Base-by-base conservation (phyloP, 2,113 vertebrate genomes). In the Tetrao urogallus region DNA sequence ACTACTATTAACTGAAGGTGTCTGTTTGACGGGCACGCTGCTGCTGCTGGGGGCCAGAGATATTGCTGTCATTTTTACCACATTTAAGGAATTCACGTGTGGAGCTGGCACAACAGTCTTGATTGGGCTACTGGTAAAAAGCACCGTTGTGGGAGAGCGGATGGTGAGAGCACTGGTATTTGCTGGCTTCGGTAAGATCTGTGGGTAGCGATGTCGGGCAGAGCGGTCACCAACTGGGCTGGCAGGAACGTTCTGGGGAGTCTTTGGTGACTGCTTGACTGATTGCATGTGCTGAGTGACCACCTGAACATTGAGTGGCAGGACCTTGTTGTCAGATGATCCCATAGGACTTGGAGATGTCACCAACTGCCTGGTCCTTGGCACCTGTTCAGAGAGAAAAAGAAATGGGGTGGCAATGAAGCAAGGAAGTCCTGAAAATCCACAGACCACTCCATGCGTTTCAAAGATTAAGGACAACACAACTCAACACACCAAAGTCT, bases 11-110 rank as follows among this genome's bases (percentile, higher is more conserved):
- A 97, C 97, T 32, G 98, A 98, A 87, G 99, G 97, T 3, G 98
- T 97, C n/a, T 98, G 98, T 89, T 98, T 98, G 79, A 99, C 92
- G 16, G 98, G 97, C 47, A 98, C 97, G 32, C 96, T 97, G 13
- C 95, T 96, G 95, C 95, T 97, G 97, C 96, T 98, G 3, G 98
- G 98, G 8, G 98, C 97, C 38, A 99, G 98, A 20, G 99, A 99
- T 97, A 99, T 99, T 94, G 99, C 96, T 64, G 99, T 98, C 99
- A 99, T 99, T 96, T 99, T 99, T 58, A 99, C 98, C 96, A 99
- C 98, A 74, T 99, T 99, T 94, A 99, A 97, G 11, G 99, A 98
- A 93, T 98, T 98, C 94, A 99, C 96, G 5, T 99, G 99, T 71
- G 99, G 98, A 18, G 99, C 97, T 19, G 99, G 98, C 87, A 99